Evolutionary conservation across 2,797 vertebrate species (phyloP), one percentile per base, ranked within the genome.

Genomic region (Sebastes steindachneri): DNA sequence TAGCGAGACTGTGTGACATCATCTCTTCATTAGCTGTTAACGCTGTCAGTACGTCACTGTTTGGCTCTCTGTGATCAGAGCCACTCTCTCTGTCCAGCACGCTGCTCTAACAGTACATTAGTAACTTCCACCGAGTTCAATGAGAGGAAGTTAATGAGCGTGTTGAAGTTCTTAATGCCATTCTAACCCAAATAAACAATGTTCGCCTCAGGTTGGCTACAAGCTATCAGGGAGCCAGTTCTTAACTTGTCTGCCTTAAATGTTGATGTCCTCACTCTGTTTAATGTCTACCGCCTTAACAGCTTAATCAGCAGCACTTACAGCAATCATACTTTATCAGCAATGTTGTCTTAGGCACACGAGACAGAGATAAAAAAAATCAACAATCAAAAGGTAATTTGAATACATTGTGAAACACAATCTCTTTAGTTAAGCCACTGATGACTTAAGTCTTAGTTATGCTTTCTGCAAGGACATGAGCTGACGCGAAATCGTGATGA

Each of bases 1-100:
- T 68, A 74, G 72, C 75, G n/a, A 5, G 35, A 60, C 72, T 1
- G 73, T 15, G 81, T 92, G 88, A 93, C 91, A 77, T 91, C 90
- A 89, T 80, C 59, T 33, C 63, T 63, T 85, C 85, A 86, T 92
- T 84, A 85, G 85, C 80, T 33, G 53, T 60, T 68, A 7, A 35
- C 76, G 73, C 64, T 80, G 77, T 82, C 80, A 64, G 76, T 76
- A 14, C 67, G 80, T 85, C 87, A 85, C 60, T 3, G 48, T 62
- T 78, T 28, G 75, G 55, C 77, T 59, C 15, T 10, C 19, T 60
- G 72, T 86, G 89, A 92, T 89, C 86, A 80, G 37, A 84, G 79
- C 60, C 60, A 14, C 82, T 37, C 77, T 64, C 63, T 64, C 59
- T 26, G 7, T 70, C 57, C 62, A 26, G 60, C 45, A 1, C 5